Conservation (phyloP, 2,113 vertebrate species). For the Leucopternis melanops region DNA sequence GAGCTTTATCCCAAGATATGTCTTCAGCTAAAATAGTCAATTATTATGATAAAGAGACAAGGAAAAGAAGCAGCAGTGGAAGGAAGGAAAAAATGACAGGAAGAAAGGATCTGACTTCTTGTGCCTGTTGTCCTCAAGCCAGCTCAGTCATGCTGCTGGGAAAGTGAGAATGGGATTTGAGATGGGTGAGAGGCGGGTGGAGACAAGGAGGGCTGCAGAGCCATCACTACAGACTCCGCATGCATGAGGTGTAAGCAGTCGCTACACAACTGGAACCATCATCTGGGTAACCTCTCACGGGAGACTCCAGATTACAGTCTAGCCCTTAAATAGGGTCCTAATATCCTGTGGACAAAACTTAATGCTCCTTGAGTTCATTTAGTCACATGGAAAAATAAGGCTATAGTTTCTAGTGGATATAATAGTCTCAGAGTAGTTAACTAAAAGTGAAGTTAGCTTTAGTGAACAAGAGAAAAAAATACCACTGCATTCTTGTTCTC, state of each 20-base stretch:
- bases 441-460: not conserved
- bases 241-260: not conserved
- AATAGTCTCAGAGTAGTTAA: not conserved
- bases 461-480: not conserved
- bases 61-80: not conserved
- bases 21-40: not conserved
- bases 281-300: not conserved
- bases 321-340: not conserved
- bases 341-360: not conserved
- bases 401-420: not conserved
- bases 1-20: not conserved
- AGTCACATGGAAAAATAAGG: not conserved
- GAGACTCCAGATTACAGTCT: not conserved
- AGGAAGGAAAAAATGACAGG: not conserved
- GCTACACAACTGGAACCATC: not conserved
- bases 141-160: not conserved
- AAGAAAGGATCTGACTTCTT: not conserved
- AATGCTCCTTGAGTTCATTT: not conserved
- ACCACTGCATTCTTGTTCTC: not conserved
- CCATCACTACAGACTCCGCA: rapidly evolving
- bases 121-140: not conserved
- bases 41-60: not conserved
- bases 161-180: not conserved
- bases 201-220: not conserved
- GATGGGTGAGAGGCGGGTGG: not conserved